Evolutionary conservation across 1,140 invertebrate species (phyloP), one percentile per base, ranked within the genome.

Genomic region (Lordiphosa collinella): DNA sequence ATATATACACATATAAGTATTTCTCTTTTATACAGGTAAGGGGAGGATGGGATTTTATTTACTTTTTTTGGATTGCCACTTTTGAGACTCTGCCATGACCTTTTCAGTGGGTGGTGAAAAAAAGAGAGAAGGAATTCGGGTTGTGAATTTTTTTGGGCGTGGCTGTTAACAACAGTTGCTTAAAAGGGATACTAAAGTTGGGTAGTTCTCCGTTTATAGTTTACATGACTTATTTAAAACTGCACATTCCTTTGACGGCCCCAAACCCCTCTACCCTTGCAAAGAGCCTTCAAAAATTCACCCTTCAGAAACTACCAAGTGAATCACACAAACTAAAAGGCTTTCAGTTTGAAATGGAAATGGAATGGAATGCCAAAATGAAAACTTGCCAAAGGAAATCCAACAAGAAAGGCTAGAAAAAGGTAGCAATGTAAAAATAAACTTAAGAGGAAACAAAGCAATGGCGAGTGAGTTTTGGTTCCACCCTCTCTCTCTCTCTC

Each of bases 111-210:
- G 41, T 47, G 49, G 40, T 35, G 35, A 18, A 11, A 31, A 16
- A 7, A 9, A 60, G 10, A 35, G 51, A 53, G 47, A 47, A 29
- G 32, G 50, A 38, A 36, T 50, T 32, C 44, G 44, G 50, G 41
- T 43, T 60, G 66, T 49, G 54, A 52, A 79, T 76, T 82, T 82
- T 82, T 4, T 71, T 82, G 67, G 76, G 76, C 76, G 76, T 82
- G 76, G 76, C 66, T 59, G 53, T 32, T 58, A 38, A 57, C 40
- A 55, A 36, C 40, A 60, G 51, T 65, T 56, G 44, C 62, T 16
- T 22, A 38, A 44, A 62, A 64, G 41, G 25, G 46, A 49, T 38
- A 36, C 57, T 36, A 8, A 40, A 18, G 51, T 35, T 57, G 52
- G 36, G 52, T 11, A 66, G 54, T 67, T 63, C 57, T 35, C 66